Conservation (phyloP, 2,797 vertebrate genomes). For the Pseudochaenichthys georgianus region DNA sequence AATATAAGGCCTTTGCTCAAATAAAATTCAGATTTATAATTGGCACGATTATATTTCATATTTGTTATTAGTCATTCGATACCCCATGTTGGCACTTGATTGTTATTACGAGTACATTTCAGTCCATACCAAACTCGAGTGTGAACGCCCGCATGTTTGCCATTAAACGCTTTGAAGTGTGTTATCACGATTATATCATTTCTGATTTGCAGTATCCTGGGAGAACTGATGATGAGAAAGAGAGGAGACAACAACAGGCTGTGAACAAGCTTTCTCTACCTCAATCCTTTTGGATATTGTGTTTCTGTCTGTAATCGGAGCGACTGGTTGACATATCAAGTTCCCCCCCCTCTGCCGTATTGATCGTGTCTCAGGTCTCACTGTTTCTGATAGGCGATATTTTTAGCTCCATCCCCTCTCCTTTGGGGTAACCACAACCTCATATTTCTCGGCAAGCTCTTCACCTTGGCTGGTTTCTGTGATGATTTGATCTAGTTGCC, state of each 20-base stretch:
- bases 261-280: conserved; percentile 31
- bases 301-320: conserved; percentile 64
- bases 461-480: conserved; percentile 73
- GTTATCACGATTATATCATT: neutral
- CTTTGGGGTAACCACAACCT: conserved; percentile 72
- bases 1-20: neutral
- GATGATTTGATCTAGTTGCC: conserved; percentile 90
- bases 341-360: conserved; percentile 22
- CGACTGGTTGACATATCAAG: conserved; percentile 45
- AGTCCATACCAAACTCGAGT: neutral
- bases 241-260: conserved; percentile 21
- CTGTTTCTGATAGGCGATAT: conserved; percentile 47
- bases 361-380: conserved; percentile 46
- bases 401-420: conserved; percentile 60
- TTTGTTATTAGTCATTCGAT: neutral
- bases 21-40: neutral
- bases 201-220: neutral
- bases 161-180: neutral
- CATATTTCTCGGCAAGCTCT: conserved; percentile 42
- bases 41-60: neutral
- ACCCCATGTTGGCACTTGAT: neutral
- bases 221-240: neutral
- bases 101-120: neutral
- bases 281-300: conserved; percentile 45
- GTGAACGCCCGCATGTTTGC: neutral